Percentiles rank a stretch among this genome's conserved stretches.
Conservation (phyloP, 2,888 invertebrate genomes). For the Panopea generosa region DNA sequence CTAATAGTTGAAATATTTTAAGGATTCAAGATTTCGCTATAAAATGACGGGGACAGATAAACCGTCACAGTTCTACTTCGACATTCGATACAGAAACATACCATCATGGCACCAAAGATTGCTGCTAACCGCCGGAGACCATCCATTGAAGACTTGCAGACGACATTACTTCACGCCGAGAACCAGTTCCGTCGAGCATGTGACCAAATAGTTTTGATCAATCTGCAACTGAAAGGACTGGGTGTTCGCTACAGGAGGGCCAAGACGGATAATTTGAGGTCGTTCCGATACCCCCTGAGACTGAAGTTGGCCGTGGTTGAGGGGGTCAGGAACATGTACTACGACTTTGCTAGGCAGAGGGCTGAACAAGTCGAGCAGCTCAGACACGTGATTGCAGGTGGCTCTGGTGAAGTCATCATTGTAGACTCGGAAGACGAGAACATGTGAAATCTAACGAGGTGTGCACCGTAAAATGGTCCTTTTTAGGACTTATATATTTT, state of each 20-base stretch:
- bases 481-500: constrained; percentile 50
- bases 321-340: too few species aligned
- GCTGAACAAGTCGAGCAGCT: constrained; percentile 35
- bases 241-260: constrained; percentile 71
- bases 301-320: constrained; percentile 72
- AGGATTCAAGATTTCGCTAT: neutral
- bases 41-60: neutral
- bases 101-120: constrained; percentile 15
- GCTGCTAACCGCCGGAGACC: neutral
- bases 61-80: neutral
- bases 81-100: neutral
- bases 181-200: constrained; percentile 63
- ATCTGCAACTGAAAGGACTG: constrained; percentile 63
- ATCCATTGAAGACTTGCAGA: constrained; percentile 16
- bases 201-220: constrained; percentile 73
- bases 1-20: neutral
- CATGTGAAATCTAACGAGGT: neutral
- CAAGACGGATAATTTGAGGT: constrained; percentile 61
- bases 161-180: constrained; percentile 26
- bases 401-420: neutral
- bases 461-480: constrained; percentile 42
- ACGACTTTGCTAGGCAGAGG: constrained; percentile 61
- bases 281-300: constrained; percentile 74
- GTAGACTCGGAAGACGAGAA: too few species aligned
- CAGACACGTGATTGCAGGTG: constrained; percentile 9